Percentiles rank a stretch among this genome's conserved stretches.
phyloP scores from a whole-genome alignment of 2,888 invertebrate species.

The Empis stercorea region DNA sequence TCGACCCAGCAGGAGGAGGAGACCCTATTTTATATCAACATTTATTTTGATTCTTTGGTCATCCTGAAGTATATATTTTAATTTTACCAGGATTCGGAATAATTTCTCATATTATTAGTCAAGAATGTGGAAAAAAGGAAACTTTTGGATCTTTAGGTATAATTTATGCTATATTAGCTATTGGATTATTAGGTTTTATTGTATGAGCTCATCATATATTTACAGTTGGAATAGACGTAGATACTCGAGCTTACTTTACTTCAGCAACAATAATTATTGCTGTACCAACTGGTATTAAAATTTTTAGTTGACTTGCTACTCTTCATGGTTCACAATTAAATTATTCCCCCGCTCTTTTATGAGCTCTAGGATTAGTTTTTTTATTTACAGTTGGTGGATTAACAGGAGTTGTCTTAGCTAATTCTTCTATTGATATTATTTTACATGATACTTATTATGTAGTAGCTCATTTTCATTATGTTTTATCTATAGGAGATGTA shows the following conservation, averaged over 20 bases:
- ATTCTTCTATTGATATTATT: slow-evolving; percentile 64
- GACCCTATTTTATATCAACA: slow-evolving; percentile 73
- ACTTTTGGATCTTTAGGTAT: slow-evolving; percentile 59
- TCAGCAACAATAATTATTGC: slow-evolving; percentile 80
- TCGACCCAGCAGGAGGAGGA: slow-evolving; percentile 67
- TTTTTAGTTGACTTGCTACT: slow-evolving; percentile 66
- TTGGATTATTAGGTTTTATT: slow-evolving; percentile 71
- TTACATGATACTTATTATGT: slow-evolving; percentile 77
- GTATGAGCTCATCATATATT: slow-evolving; percentile 81
- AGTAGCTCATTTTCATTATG: slow-evolving; percentile 73
- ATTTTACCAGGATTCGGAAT: slow-evolving; percentile 73
- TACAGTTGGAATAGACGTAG: slow-evolving; percentile 71
- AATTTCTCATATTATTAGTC: slow-evolving; percentile 64
- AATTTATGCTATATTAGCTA: slow-evolving; percentile 73
- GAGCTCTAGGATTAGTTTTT: slow-evolving; percentile 63
- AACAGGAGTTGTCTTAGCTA: slow-evolving; percentile 52
- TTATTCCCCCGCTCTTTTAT: slow-evolving; percentile 46
- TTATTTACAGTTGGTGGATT: slow-evolving; percentile 64
- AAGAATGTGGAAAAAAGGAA: slow-evolving; percentile 63
- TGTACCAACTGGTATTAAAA: slow-evolving; percentile 71
- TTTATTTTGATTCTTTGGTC: slow-evolving; percentile 80
- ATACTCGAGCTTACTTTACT: slow-evolving; percentile 73
- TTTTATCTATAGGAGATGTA: slow-evolving; percentile 65
- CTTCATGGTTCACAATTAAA: slow-evolving; percentile 50
- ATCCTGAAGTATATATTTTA: slow-evolving; percentile 78